Evolutionary conservation across 2,113 vertebrate species (phyloP).

Genomic region (Proteles cristata): DNA sequence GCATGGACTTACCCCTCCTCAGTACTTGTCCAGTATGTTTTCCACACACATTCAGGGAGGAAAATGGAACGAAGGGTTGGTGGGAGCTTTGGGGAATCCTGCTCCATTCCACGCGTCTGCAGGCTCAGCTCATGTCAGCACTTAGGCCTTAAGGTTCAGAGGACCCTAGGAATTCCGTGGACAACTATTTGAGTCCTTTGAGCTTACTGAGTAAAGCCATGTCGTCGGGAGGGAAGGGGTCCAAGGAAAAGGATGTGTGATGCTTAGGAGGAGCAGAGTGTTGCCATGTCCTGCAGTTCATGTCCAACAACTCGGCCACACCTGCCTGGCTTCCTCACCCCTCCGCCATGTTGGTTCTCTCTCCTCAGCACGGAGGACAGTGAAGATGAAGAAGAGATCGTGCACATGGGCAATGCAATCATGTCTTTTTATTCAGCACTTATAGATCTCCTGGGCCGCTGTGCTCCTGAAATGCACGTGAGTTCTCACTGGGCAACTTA

Average conservation of each 20-base stretch:
- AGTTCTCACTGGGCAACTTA: conserved; percentile 73
- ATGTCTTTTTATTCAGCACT: conserved; percentile 99
- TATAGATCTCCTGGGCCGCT: conserved; percentile 97
- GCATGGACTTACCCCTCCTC: no score
- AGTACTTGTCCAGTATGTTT: not conserved
- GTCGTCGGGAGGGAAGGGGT: not conserved
- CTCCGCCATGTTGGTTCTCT: conserved; percentile 60
- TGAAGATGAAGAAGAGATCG: conserved; percentile 94
- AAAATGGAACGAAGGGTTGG: not conserved
- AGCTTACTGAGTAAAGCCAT: not conserved
- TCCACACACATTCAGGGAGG: not conserved
- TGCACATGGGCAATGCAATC: conserved; percentile 99
- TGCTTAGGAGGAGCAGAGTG: not conserved
- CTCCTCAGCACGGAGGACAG: conserved; percentile 87
- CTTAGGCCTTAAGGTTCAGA: not conserved
- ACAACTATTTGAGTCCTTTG: not conserved
- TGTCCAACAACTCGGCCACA: not conserved
- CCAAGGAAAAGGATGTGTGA: not conserved
- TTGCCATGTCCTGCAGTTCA: not conserved
- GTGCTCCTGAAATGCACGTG: conserved; percentile 98
- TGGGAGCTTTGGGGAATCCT: not conserved
- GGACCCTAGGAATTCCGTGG: not conserved
- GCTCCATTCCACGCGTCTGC: not conserved
- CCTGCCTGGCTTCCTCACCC: not conserved
- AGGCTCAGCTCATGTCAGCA: not conserved